A percentile compares a stretch with the other conserved stretches of the same genome.
These are phyloP conservation scores for Bubo scandiacus DNA, from an alignment of 2,113 vertebrate genomes.

Conservation along the genomic window DNA sequence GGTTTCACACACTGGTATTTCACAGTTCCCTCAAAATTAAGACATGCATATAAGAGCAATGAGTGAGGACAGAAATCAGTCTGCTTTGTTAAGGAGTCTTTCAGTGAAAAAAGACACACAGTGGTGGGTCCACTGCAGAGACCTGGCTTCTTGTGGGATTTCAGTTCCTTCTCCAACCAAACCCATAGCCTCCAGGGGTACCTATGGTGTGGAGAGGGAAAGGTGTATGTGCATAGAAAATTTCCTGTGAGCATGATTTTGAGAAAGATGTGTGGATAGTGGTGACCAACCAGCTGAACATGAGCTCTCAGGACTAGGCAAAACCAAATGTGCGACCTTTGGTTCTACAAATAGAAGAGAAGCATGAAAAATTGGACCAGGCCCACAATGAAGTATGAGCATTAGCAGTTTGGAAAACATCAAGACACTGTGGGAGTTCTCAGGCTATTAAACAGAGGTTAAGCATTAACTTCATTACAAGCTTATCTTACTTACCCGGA, in stretches of 20 bases:
- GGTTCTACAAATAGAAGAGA: background rate
- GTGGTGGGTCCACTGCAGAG: background rate
- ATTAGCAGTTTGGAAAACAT: background rate
- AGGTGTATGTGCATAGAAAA: accelerated
- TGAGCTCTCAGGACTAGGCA: background rate
- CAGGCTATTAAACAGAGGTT: background rate
- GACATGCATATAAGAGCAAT: background rate
- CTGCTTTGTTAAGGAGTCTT: background rate
- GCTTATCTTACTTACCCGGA: background rate
- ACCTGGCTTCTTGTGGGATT: background rate
- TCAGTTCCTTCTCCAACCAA: background rate
- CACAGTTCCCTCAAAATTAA: background rate
- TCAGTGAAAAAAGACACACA: background rate
- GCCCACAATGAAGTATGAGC: background rate
- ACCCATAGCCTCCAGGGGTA: background rate
- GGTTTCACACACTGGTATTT: background rate
- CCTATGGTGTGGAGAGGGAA: background rate
- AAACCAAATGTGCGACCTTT: background rate
- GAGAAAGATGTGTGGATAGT: background rate
- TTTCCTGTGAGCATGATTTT: background rate
- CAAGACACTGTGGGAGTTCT: background rate
- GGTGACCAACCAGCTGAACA: background rate
- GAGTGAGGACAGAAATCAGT: background rate
- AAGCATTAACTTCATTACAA: background rate
- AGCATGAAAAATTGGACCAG: background rate